phyloP scores from a whole-genome alignment of 2,113 vertebrate genomes.

The Rhea americana region DNA sequence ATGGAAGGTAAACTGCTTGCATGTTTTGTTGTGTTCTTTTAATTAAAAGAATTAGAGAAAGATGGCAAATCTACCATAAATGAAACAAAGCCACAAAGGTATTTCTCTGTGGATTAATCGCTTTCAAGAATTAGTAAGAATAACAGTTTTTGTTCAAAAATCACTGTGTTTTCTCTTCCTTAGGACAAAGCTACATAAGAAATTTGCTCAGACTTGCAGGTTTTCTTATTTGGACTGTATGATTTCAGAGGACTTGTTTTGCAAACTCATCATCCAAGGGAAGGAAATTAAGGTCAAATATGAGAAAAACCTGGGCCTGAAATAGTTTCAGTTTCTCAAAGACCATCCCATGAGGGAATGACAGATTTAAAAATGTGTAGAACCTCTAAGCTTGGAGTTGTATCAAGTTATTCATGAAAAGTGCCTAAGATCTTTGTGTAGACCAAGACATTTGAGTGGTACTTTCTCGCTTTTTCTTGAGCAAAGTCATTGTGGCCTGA shows the following conservation, averaged over 20 bases:
- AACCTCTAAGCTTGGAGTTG: slow-evolving; percentile 30
- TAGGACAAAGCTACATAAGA: background rate
- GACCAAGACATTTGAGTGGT: slow-evolving; percentile 25
- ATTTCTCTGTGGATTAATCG: background rate
- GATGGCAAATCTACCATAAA: slow-evolving; percentile 25
- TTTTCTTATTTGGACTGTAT: background rate
- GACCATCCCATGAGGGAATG: slow-evolving; percentile 33
- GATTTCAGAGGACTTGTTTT: slow-evolving; percentile 5
- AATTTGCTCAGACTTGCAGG: background rate
- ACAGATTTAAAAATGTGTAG: slow-evolving; percentile 43
- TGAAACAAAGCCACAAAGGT: slow-evolving; percentile 13
- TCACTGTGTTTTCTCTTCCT: slow-evolving; percentile 15
- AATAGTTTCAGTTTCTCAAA: slow-evolving; percentile 23
- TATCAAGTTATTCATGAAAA: slow-evolving; percentile 39
- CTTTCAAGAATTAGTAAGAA: slow-evolving; percentile 34
- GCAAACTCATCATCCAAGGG: background rate
- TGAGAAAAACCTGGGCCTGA: slow-evolving; percentile 11
- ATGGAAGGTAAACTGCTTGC: background rate
- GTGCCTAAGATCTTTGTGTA: slow-evolving; percentile 4
- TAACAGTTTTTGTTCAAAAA: slow-evolving; percentile 18
- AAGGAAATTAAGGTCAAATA: slow-evolving; percentile 41
- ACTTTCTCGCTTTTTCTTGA: slow-evolving; percentile 10
- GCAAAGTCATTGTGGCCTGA: slow-evolving; percentile 10
- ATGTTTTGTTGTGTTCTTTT: slow-evolving; percentile 25
- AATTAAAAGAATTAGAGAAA: slow-evolving; percentile 37